Base-by-base conservation (phyloP, 2,113 vertebrate species). In the Synchiropus splendidus region DNA sequence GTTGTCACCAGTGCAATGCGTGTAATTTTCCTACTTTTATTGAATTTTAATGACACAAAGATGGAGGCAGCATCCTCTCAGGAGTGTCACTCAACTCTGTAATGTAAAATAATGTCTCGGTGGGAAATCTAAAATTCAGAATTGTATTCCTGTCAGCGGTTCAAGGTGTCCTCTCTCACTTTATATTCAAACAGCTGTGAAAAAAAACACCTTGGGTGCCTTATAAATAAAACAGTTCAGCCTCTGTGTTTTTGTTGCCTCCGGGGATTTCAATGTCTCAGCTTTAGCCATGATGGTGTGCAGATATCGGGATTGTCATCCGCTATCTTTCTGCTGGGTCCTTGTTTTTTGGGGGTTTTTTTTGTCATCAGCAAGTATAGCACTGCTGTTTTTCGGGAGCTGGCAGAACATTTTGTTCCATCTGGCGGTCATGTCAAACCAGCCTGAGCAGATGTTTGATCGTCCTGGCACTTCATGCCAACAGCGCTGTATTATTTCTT, bases 191-290 rank as follows among this genome's bases (percentile, higher is more conserved):
- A 64, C 57, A 41, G 36, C 10, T 12, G 35, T 2, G 34, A 35
- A 12, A 39, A 50, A 54, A 58, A 62, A 52, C 63, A 58, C 54
- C 18, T 50, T 64, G 54, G 58, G 61, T 71, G 53, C 48, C 70
- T 64, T 56, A 75, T 80, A 68, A 74, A 80, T 80, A 75, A 75
- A 75, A 65, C 67, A 78, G 39, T 14, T 59, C 31, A 50, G 39
- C 59, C 42, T 75, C 66, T 18, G 54, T 72, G 54, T 57, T 55
- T 54, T 66, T 52, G 41, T 48, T 70, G 45, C 67, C 70, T 65
- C 59, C 54, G 32, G 64, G 70, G 72, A 71, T 69, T 69, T 71
- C 48, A 48, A 31, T 41, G 53, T 66, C 61, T 70, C 32, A 13
- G 56, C 58, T 68, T 49, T 43, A 68, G 56, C 39, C 58, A 47